Percentiles rank a stretch among this genome's conserved stretches.
Evolutionary conservation across 2,113 vertebrate genomes (phyloP).

Genomic region (Pangasianodon hypophthalmus): DNA sequence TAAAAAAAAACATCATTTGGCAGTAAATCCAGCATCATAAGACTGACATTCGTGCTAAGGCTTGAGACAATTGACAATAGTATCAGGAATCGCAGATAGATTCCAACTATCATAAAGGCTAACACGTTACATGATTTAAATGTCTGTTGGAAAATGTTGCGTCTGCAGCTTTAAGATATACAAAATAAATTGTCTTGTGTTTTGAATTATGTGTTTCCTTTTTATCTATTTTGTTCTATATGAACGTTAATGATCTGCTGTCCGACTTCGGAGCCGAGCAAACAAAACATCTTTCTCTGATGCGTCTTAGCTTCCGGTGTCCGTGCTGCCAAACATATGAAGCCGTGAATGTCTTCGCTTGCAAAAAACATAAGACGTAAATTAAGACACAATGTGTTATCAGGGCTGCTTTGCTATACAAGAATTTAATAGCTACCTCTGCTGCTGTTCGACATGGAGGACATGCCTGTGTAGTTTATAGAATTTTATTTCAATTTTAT

Average conservation of each 20-base stretch:
- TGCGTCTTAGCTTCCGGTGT: neutral
- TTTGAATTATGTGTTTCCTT: neutral
- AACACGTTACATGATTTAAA: no score
- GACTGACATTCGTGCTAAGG: no score
- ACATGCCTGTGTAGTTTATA: neutral
- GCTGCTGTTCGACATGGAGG: neutral
- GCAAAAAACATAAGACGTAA: neutral
- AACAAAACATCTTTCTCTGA: neutral
- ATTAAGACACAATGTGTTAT: neutral
- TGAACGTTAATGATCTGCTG: neutral
- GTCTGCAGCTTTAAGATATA: no score
- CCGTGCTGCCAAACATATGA: neutral
- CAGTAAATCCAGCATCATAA: neutral
- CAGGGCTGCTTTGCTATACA: neutral
- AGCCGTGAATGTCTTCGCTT: neutral
- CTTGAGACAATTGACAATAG: no score
- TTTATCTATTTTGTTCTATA: neutral
- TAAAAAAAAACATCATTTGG: neutral
- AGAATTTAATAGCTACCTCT: neutral
- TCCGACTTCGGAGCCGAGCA: neutral
- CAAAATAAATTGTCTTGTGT: neutral
- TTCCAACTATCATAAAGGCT: no score
- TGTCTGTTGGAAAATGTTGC: no score
- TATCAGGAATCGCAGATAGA: no score
- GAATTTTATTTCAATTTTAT: neutral